Evolutionary conservation across 2,113 vertebrate genomes (phyloP), one percentile per base, ranked within the genome.

Genomic region (Pachypanchax playfairii): DNA sequence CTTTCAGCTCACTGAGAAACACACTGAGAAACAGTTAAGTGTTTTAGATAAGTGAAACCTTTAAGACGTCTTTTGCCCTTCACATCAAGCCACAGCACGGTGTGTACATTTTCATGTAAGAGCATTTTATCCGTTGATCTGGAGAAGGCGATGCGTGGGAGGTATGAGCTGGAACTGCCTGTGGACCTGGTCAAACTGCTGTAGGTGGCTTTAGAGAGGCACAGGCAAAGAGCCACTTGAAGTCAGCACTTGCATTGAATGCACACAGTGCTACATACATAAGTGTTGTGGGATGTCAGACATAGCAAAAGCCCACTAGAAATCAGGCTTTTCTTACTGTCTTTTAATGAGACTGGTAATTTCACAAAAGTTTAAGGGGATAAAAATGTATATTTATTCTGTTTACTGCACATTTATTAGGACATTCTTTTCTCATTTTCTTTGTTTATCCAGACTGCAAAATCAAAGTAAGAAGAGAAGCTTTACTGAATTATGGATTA

Each of bases 31-130:
- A 54, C 48, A 47, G 36, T n/a, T 59, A 65, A 63, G 61, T 74
- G 67, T 75, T 82, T 67, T 47, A 73, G 65, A 72, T 63, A 61
- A 70, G 64, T 73, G 81, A 87, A 84, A 85, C 84, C 85, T 85
- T 73, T 53, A 75, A 86, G 84, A 86, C 75, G 84, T 90, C 81
- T 85, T 87, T 85, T 86, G 79, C 65, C 84, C 71, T 78, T 77
- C 73, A 82, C 70, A 82, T 87, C 76, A 70, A 78, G 73, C 71
- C 49, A 48, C 35, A 54, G 79, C 75, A 83, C 82, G 82, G 47
- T 71, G 77, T 85, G 85, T 77, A 77, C 75, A 83, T 83, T 81
- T 79, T 56, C 64, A 70, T 57, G 75, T 49, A 74, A 70, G 80
- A 85, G 76, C 87, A 84, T 86, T 62, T 84, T 81, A 80, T 53